A percentile compares a stretch with the other conserved stretches of the same genome.
Conservation (phyloP, 2,888 invertebrate species). For the Lamellibrachia satsuma region DNA sequence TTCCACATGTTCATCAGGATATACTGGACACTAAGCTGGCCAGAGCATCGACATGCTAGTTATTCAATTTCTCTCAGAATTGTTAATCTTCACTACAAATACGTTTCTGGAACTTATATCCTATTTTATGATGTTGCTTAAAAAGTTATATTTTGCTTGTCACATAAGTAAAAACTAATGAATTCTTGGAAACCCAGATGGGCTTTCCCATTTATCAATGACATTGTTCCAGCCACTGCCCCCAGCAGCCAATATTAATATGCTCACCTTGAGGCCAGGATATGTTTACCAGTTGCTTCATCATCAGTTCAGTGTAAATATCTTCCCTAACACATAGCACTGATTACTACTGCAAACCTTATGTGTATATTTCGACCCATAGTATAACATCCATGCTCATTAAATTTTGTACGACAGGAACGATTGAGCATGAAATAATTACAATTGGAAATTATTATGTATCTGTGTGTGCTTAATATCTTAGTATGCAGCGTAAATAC, state of each 20-base stretch:
- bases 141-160: not conserved
- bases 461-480: no score
- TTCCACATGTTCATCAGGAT: not conserved
- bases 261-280: not conserved
- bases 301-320: not conserved
- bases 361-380: no score
- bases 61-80: not conserved
- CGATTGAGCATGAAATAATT: no score
- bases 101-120: not conserved
- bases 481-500: no score
- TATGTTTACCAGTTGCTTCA: not conserved
- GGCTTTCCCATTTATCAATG: no score
- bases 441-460: no score
- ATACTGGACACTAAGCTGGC: not conserved
- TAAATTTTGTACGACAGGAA: no score
- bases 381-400: no score
- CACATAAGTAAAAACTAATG: not conserved
- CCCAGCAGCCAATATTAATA: not conserved
- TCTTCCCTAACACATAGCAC: not conserved
- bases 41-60: not conserved
- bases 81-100: not conserved
- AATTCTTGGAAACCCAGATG: no score
- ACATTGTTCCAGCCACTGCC: not conserved
- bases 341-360: not conserved
- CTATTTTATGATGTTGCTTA: not conserved